Base-by-base conservation (phyloP, 2,113 vertebrate species). In the Chiloscyllium plagiosum region DNA sequence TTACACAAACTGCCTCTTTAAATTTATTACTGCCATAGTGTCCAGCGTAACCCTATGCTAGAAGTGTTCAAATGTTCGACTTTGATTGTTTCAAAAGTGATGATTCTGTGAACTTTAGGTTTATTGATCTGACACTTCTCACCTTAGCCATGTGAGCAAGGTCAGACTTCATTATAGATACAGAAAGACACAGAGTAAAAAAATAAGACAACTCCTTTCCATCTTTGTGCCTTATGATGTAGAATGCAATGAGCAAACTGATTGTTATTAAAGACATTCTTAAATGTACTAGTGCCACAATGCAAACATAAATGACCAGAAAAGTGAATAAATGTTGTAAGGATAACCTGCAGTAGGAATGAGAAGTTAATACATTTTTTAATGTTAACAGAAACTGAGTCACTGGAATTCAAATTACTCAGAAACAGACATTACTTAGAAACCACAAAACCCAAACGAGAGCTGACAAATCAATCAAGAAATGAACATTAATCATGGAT, bases 41-140 rank as follows among this genome's bases (percentile, higher is more conserved):
- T 17, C 94, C 47, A 76, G 47, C 72, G 94, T 95, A 95, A 95
- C 94, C 42, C 66, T 72, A 95, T 33, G 94, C 94, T 72, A 72
- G 94, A 95, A 52, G 94, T 95, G 94, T 50, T 29, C 22, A 95
- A 95, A 52, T 47, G 66, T 72, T 95, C 4, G 37, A 72, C 94
- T 95, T 95, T 95, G 69, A 95, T 95, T 95, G 69, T 52, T 95
- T 69, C 94, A 68, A 95, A 95, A 95, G 69, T 76, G 94, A 76
- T 95, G 68, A 72, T 95, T 95, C 94, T 70, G 69, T 95, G 94
- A 95, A 95, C 66, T 95, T 50, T 66, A 33, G 94, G 37, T 70
- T 72, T 47, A 72, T 95, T 95, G 69, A 70, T 95, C 68, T 95
- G 69, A 76, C 94, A 72, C 94, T 72, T 95, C 42, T 95, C 93